Conservation (phyloP, 2,888 invertebrate species). For the Hypsopygia costalis region DNA sequence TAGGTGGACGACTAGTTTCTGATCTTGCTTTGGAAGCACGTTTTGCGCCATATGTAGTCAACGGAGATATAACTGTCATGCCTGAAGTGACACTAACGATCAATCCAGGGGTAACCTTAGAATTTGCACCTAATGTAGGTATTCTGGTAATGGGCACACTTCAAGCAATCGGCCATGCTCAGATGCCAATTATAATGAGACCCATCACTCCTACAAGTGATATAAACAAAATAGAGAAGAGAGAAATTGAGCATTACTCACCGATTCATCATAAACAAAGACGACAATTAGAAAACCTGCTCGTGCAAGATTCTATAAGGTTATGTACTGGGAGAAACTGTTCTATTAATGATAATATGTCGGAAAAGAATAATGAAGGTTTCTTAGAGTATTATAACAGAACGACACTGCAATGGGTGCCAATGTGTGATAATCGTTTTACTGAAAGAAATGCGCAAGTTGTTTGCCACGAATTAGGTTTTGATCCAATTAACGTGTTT, state of each 20-base stretch:
- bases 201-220: constrained; percentile 70
- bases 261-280: constrained; percentile 55
- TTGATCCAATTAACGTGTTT: constrained; percentile 92
- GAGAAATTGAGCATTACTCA: constrained; percentile 57
- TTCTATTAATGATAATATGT: constrained; percentile 74
- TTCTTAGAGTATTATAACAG: constrained; percentile 97
- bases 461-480: constrained; percentile 95
- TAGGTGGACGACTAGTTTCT: constrained; percentile 88
- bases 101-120: constrained; percentile 92
- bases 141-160: constrained; percentile 96
- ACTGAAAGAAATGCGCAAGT: constrained; percentile 98
- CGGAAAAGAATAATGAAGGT: constrained; percentile 84
- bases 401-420: constrained; percentile 97
- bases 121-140: constrained; percentile 97
- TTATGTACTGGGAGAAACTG: constrained; percentile 89
- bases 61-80: constrained; percentile 97
- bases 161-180: constrained; percentile 88
- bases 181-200: constrained; percentile 89
- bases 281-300: constrained; percentile 79
- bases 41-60: constrained; percentile 87
- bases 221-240: constrained; percentile 54
- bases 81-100: constrained; percentile 93
- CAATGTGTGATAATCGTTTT: constrained; percentile 96
- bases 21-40: constrained; percentile 84
- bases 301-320: constrained; percentile 83